phyloP scores from a whole-genome alignment of 2,797 vertebrate genomes.

The Chaenodraco wilsoni region DNA sequence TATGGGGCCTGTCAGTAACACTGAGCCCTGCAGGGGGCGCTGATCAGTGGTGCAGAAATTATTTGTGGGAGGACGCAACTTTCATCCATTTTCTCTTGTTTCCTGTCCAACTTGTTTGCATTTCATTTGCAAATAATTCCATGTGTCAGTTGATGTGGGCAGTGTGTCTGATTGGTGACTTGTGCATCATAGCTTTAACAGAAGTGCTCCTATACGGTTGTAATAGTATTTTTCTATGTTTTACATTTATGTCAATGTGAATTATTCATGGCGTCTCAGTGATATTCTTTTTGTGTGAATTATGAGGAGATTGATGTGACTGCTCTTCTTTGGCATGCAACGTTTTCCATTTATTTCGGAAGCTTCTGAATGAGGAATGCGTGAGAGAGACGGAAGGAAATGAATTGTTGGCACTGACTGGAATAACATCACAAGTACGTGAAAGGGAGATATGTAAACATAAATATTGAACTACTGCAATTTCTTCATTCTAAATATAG shows the following conservation, averaged over 20 bases:
- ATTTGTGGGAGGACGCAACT: background rate
- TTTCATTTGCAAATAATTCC: background rate
- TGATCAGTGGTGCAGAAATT: background rate
- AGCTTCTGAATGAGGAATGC: background rate
- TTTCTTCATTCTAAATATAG: slow-evolving; percentile 19
- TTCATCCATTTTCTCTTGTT: background rate
- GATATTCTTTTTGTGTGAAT: background rate
- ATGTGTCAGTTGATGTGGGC: background rate
- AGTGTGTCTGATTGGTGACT: background rate
- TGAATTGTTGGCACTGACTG: slow-evolving; percentile 13
- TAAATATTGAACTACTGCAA: slow-evolving; percentile 1
- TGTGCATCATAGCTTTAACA: background rate
- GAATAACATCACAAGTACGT: slow-evolving; percentile 25
- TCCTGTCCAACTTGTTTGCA: background rate
- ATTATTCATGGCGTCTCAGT: slow-evolving; percentile 34
- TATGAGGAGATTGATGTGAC: slow-evolving; percentile 18
- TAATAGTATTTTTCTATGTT: background rate
- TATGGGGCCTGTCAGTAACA: slow-evolving; percentile 6
- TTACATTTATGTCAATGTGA: slow-evolving; percentile 5
- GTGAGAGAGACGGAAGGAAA: background rate
- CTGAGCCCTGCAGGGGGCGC: slow-evolving; percentile 21
- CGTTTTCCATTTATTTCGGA: slow-evolving; percentile 7
- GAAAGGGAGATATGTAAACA: slow-evolving; percentile 37
- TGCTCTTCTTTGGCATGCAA: slow-evolving; percentile 9
- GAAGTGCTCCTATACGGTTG: background rate